Evolutionary conservation across 2,113 vertebrate genomes (phyloP).

Genomic region (Columba janthina): DNA sequence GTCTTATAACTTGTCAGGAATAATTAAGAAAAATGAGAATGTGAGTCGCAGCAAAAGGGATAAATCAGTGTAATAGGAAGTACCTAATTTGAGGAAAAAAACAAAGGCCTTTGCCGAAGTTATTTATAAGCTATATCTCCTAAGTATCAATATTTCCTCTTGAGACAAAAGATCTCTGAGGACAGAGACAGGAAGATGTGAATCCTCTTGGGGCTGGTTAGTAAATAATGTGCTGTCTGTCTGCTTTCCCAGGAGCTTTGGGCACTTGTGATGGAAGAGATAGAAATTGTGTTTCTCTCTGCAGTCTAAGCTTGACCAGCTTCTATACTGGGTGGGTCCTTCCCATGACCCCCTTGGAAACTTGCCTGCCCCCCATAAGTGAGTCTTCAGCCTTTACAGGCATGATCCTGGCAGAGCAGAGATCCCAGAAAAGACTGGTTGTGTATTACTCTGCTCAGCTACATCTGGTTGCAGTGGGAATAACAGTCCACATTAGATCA

Average conservation of each 20-base stretch:
- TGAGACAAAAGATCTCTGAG: background rate
- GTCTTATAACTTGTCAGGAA: background rate
- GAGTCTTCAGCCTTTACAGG: background rate
- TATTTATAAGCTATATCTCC: background rate
- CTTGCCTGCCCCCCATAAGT: background rate
- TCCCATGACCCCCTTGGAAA: background rate
- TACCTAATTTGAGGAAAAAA: background rate
- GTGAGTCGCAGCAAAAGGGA: background rate
- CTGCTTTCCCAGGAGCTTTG: background rate
- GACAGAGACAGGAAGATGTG: background rate
- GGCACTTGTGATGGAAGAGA: background rate
- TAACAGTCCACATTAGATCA: too few relatives aligned
- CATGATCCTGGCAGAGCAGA: background rate
- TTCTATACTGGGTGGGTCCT: background rate
- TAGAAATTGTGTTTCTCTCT: background rate
- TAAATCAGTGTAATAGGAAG: background rate
- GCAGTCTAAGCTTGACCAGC: background rate
- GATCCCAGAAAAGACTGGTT: too few relatives aligned
- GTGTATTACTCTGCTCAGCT: too few relatives aligned
- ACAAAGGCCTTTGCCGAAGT: background rate
- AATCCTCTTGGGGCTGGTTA: background rate
- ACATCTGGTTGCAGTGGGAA: too few relatives aligned
- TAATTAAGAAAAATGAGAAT: conserved; percentile 16
- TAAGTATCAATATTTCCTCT: background rate
- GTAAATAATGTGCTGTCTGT: background rate